Conservation (phyloP, 2,113 vertebrate genomes). For the Hemiscyllium ocellatum region DNA sequence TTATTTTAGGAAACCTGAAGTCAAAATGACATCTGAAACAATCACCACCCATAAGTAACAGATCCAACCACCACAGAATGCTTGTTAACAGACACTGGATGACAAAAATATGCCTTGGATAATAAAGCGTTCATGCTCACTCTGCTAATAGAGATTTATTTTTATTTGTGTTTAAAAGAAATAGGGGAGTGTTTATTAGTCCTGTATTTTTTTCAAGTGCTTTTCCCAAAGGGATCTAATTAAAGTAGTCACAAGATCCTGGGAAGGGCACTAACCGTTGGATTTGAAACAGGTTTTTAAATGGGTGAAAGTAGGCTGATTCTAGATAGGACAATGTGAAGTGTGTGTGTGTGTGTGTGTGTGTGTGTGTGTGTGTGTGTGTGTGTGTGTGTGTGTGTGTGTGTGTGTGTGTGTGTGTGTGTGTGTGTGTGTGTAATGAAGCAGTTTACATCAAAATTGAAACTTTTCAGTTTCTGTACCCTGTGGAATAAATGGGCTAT, state of each 20-base stretch:
- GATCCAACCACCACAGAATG: background rate
- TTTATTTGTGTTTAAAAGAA: constrained; percentile 28
- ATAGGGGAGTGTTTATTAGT: constrained; percentile 66
- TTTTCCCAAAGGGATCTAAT: constrained; percentile 82
- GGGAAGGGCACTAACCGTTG: background rate
- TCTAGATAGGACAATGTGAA: background rate
- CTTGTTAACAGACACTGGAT: background rate
- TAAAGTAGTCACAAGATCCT: constrained; percentile 52
- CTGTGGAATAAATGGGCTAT: background rate
- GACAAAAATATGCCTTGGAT: background rate
- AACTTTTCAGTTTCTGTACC: background rate
- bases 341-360: background rate
- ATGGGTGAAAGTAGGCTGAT: background rate
- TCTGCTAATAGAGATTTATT: background rate
- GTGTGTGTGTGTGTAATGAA: background rate
- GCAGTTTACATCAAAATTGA: background rate
- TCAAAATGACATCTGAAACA: background rate
- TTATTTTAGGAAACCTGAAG: background rate
- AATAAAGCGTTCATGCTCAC: background rate
- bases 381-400: background rate
- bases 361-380: background rate
- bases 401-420: background rate
- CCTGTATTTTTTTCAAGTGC: constrained; percentile 71
- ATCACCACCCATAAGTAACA: background rate
- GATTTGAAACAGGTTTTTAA: background rate